Evolutionary conservation across 2,113 vertebrate genomes (phyloP).

Genomic region (Chaetura pelagica): DNA sequence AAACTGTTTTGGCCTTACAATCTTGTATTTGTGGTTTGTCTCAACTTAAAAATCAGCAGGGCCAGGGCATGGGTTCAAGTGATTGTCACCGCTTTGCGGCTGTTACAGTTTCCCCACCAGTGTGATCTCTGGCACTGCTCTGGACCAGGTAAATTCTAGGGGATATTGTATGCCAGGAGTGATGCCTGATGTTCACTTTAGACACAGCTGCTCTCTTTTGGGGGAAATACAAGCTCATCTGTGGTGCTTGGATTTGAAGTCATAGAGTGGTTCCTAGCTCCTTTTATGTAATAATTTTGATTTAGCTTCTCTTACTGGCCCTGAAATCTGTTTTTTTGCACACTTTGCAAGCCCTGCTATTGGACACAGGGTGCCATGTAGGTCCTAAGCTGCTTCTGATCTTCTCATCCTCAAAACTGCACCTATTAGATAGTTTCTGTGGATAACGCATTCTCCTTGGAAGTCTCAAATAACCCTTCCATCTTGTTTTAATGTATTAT

Average conservation of each 20-base stretch:
- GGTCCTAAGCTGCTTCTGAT: not conserved
- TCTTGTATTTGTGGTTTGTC: not conserved
- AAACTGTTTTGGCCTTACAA: not conserved
- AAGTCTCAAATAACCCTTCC: not conserved
- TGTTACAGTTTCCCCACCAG: fast-evolving
- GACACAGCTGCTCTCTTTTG: not conserved
- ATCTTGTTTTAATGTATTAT: not conserved
- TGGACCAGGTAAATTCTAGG: not conserved
- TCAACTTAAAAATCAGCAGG: not conserved
- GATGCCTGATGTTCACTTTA: not conserved
- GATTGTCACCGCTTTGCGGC: not conserved
- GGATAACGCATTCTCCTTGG: not conserved
- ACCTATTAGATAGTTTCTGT: not conserved
- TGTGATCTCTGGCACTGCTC: not conserved
- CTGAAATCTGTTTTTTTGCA: not conserved
- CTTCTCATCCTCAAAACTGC: not conserved
- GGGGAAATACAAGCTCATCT: not conserved
- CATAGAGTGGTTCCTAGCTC: not conserved
- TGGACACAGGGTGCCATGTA: not conserved
- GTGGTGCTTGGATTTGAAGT: not conserved
- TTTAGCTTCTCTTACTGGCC: not conserved
- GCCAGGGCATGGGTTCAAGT: not conserved
- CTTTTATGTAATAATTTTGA: not conserved
- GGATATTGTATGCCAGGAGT: not conserved
- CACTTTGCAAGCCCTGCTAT: not conserved